Percentiles rank a stretch among this genome's conserved stretches.
phyloP scores from a whole-genome alignment of 2,113 vertebrate genomes.

The Oenanthe oenanthe region DNA sequence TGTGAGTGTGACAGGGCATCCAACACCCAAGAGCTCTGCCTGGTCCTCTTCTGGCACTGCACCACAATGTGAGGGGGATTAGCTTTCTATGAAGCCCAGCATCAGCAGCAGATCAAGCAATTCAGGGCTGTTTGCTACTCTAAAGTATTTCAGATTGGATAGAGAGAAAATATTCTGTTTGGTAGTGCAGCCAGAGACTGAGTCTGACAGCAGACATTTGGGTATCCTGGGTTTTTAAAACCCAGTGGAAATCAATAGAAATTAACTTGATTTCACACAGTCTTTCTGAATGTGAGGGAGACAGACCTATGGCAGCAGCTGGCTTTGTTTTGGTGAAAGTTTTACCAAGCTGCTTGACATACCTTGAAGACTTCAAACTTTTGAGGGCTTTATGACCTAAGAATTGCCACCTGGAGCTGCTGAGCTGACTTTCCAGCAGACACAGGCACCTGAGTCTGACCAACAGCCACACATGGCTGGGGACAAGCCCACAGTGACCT shows the following conservation, averaged over 20 bases:
- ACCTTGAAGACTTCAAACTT: not conserved
- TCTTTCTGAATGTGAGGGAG: not conserved
- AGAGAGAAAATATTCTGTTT: not conserved
- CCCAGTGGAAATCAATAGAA: not conserved
- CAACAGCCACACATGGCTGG: rapidly evolving
- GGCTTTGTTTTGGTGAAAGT: not conserved
- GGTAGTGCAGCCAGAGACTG: not conserved
- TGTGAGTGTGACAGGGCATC: not conserved
- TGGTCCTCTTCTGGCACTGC: not conserved
- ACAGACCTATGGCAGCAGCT: not conserved
- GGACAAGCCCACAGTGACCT: rapidly evolving
- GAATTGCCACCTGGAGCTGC: not conserved
- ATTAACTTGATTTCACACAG: not conserved
- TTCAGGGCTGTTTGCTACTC: not conserved
- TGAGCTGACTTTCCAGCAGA: not conserved
- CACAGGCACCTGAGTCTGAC: not conserved
- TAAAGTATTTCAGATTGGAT: not conserved
- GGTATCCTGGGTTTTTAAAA: not conserved
- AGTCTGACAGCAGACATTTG: not conserved
- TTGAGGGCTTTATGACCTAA: not conserved
- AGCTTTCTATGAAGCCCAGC: not conserved
- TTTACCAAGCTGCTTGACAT: not conserved
- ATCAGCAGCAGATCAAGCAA: not conserved
- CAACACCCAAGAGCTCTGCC: not conserved
- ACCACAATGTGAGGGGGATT: not conserved